Base-by-base conservation (phyloP, 2,888 invertebrate species). In the Lepidocyrtinus sp. region DNA sequence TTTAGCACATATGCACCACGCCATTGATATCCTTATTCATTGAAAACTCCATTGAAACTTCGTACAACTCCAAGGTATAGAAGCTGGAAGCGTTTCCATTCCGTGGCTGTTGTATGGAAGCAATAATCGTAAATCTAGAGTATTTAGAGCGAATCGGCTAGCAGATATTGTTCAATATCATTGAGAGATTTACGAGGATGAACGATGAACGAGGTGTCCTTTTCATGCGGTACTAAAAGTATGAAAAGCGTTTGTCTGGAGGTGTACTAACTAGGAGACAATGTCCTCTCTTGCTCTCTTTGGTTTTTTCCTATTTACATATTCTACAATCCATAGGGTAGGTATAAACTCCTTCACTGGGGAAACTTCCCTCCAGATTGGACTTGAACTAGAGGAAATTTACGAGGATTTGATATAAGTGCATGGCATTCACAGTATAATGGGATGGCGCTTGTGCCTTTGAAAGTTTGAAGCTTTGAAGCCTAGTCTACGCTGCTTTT, bases 71-170 rank as follows among this genome's bases (percentile, higher is more conserved):
- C 22, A 1, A 68, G 67, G 79, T 79, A 74, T 55, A 55, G n/a
- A n/a, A n/a, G 55, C 2, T 7, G 5, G 17, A 17, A 55, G 2
- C 55, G 55, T n/a, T 55, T n/a, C n/a, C n/a, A n/a, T n/a, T n/a
- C n/a, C n/a, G n/a, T n/a, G n/a, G n/a, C n/a, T n/a, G n/a, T n/a
- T 5, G 5, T 65, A 19, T 68, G 71, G 45, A 71, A 63, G 81
- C 75, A 75, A 81, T 81, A 81, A 81, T 72, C 81, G 81, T 81
- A 81, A 81, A 81, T 81, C 75, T 61, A 63, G 75, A 63, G 72
- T 81, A 81, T 79, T 79, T 79, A 79, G 79, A 79, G 79, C 79
- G 79, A 74, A 79, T 79, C 79, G 79, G 74, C 55, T n/a, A 17
- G 55, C 73, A 79, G 79, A 78, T 78, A 78, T 78, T 78, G 78